Percentiles rank a stretch among this genome's conserved stretches.
phyloP scores from a whole-genome alignment of 92 coral and sea anemone genomes.

The Siderastrea siderea region DNA sequence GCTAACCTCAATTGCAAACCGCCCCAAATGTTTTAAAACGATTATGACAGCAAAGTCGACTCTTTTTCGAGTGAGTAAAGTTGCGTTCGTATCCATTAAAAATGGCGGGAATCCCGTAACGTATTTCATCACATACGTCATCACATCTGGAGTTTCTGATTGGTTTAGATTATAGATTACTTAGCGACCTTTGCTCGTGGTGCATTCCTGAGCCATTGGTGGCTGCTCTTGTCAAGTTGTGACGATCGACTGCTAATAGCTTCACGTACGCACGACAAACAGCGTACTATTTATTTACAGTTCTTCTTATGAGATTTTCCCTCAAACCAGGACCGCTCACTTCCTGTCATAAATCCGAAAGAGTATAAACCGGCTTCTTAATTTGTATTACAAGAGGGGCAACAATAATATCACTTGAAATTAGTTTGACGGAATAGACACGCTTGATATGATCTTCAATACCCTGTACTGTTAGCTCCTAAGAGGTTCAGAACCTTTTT shows the following conservation, averaged over 20 bases:
- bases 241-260: background rate
- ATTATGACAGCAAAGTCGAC: background rate
- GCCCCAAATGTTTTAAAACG: background rate
- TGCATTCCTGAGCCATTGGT: background rate
- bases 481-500: no score
- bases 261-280: background rate
- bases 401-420: background rate
- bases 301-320: background rate
- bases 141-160: background rate
- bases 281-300: background rate
- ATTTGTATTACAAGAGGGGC: background rate
- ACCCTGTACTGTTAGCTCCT: no score
- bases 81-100: no score
- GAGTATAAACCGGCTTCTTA: background rate
- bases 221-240: background rate
- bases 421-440: no score
- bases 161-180: background rate
- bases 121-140: background rate
- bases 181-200: background rate
- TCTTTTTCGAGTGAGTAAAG: background rate
- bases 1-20: background rate
- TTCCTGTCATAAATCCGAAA: slow-evolving; percentile 6
- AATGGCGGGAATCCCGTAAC: background rate
- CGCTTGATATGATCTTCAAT: no score
- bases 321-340: background rate